Base-by-base conservation (phyloP, 1,140 invertebrate species). In the Drosophila leontia region DNA sequence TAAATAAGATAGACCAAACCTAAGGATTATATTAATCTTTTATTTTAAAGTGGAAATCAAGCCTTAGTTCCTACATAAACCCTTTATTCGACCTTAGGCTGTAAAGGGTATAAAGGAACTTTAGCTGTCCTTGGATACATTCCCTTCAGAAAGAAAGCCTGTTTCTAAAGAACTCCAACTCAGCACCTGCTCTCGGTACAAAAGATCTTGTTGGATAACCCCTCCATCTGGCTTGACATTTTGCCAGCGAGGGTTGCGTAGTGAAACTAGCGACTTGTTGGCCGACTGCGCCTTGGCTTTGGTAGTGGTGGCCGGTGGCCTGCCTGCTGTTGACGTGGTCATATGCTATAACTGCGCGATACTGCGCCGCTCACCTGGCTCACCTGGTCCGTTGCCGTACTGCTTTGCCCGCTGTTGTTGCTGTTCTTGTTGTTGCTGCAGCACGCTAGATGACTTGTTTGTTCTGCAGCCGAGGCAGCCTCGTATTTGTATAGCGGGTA, bases 341-440 rank as follows among this genome's bases (percentile, higher is more conserved):
- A 80, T 88, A 88, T 88, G 84, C 84, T 70, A 88, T 88, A 88
- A 88, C 85, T 84, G 84, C 68, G 75, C 74, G 71, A 65, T 76
- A 76, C 65, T 64, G 75, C 75, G 76, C 45, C 81, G 81, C 72
- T 83, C 63, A 62, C 59, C 77, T 86, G 62, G 82, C 64, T 79
- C 67, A 65, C 60, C 60, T 75, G 80, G 78, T 61, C 63, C 64
- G 60, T 26, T 60, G 32, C 41, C 63, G 53, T 71, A 68, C 45
- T 60, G 62, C 60, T 68, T 60, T 61, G 19, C 12, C 29, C 29
- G 5, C 12, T 64, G 72, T 57, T 50, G 65, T 63, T 80, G 63
- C 37, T 56, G 53, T 50, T 63, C 48, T 57, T 59, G 50, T 53
- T 61, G 72, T 63, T 69, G 72, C 59, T 83, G 65, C 75, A 70